Conservation (phyloP, 2,113 vertebrate species). For the Polypterus bichir region DNA sequence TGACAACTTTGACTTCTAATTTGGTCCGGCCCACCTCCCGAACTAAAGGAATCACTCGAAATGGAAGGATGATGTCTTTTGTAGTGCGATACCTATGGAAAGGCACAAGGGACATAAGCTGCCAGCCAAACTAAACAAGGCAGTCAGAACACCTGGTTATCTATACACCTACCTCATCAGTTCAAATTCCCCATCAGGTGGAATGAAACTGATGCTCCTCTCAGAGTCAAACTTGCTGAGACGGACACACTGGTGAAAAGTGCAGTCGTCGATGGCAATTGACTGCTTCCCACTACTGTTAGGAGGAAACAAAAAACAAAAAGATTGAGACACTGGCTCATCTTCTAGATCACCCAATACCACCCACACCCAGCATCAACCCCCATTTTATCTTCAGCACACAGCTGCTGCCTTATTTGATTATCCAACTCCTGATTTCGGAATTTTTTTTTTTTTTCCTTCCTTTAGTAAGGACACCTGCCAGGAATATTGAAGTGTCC, state of each 20-base stretch:
- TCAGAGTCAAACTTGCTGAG: conserved; percentile 98
- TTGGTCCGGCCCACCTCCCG: conserved; percentile 95
- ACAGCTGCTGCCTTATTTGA: too few species aligned
- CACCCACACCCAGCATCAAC: conserved; percentile 36
- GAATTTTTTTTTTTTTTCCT: too few species aligned
- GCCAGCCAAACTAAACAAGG: neutral
- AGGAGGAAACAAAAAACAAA: conserved; percentile 14
- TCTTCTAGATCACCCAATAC: conserved; percentile 63
- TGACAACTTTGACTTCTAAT: conserved; percentile 95
- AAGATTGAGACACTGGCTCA: conserved; percentile 33
- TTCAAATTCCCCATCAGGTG: conserved; percentile 94
- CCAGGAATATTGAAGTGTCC: too few species aligned
- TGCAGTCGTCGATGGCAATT: conserved; percentile 97
- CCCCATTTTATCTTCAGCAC: too few species aligned
- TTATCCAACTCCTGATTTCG: too few species aligned
- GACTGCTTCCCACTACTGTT: conserved; percentile 84
- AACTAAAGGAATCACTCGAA: conserved; percentile 92
- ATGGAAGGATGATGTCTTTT: conserved; percentile 97
- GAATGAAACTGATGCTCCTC: conserved; percentile 98
- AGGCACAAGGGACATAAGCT: neutral
- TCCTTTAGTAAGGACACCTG: too few species aligned
- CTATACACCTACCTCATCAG: conserved; percentile 75
- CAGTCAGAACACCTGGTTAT: neutral
- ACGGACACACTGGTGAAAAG: conserved; percentile 95
- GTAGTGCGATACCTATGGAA: conserved; percentile 86